phyloP scores from a whole-genome alignment of 2,888 invertebrate species.

The Pristionchus mayeri region DNA sequence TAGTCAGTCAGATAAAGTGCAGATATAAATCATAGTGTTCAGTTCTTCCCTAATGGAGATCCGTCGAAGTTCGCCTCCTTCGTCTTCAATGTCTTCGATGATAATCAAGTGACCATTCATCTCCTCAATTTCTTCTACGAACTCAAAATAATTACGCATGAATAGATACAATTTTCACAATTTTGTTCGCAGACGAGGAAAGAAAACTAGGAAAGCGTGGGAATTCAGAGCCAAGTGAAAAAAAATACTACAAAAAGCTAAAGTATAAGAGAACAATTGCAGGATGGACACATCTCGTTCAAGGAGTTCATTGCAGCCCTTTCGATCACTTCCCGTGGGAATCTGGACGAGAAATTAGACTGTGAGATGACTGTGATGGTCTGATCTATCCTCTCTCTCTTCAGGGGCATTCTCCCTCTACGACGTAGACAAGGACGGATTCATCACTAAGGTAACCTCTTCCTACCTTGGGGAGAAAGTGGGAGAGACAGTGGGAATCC shows the following conservation, averaged over 20 bases:
- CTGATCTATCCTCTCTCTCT: too few species aligned
- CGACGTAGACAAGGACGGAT: conserved; percentile 79
- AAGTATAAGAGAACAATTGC: too few species aligned
- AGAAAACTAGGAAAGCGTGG: too few species aligned
- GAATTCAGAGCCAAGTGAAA: too few species aligned
- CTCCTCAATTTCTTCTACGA: not conserved
- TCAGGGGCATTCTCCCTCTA: conserved; percentile 79
- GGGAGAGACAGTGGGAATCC: not conserved
- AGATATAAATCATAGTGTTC: conserved; percentile 82
- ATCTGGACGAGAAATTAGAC: conserved; percentile 76
- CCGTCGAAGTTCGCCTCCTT: conserved; percentile 97
- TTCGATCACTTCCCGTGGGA: conserved; percentile 76
- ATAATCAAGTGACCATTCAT: conserved; percentile 88
- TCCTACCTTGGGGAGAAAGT: not conserved
- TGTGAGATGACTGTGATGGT: conserved; percentile 68
- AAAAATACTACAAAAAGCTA: conserved; percentile 6
- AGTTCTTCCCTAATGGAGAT: conserved; percentile 99
- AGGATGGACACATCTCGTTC: conserved; percentile 74
- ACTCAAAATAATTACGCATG: too few species aligned
- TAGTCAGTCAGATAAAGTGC: too few species aligned
- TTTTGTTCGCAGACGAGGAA: too few species aligned
- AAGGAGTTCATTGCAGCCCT: conserved; percentile 76
- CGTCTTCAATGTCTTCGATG: conserved; percentile 98
- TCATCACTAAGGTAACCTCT: conserved; percentile 77
- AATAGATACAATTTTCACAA: too few species aligned